Evolutionary conservation across 2,888 invertebrate species (phyloP), one percentile per base, ranked within the genome.

Genomic region (Poecilus cupreus): DNA sequence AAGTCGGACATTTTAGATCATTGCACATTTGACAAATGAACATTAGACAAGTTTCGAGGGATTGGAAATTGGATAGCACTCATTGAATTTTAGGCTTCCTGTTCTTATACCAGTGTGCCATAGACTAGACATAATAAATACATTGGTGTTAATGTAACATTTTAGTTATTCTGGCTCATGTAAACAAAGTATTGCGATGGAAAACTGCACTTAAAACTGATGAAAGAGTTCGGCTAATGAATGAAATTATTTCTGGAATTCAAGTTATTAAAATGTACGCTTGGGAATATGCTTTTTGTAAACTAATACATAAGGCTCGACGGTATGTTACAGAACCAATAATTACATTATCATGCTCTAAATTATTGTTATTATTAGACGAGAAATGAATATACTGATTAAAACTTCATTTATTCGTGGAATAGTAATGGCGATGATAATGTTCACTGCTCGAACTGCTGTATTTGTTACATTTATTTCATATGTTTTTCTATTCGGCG

Each of bases 261-360:
- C 94, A 96, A 88, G 95, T 97, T 0, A 96, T 98, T 83, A 98
- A 98, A 90, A 97, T 97, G 97, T 97, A 97, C 88, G 94, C 96
- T 1, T 98, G 97, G 95, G 98, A 98, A 89, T 92, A 92, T 84
- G 95, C 96, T 0, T 97, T 97, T 88, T 93, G 94, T 72, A 88
- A 91, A 18, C 90, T 96, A 0, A 86, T 89, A 26, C 80, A 90
- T 76, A 88, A 89, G 76, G 91, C 93, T 2, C 88, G 95, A 88
- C 91, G 89, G 93, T 94, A 89, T 86, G 89, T 85, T 64, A 0
- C 54, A 54, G 1, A 10, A 18, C 18, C 13, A 37, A 16, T 16
- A n/a, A 68, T 8, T 39, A 57, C 5, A 49, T 8, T 1, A 51
- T 51, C 1, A 4, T 13, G 10, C 8, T 46, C 16, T 1, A 46